Conservation (phyloP, 1,140 invertebrate genomes). For the Tetragonula clypearis region DNA sequence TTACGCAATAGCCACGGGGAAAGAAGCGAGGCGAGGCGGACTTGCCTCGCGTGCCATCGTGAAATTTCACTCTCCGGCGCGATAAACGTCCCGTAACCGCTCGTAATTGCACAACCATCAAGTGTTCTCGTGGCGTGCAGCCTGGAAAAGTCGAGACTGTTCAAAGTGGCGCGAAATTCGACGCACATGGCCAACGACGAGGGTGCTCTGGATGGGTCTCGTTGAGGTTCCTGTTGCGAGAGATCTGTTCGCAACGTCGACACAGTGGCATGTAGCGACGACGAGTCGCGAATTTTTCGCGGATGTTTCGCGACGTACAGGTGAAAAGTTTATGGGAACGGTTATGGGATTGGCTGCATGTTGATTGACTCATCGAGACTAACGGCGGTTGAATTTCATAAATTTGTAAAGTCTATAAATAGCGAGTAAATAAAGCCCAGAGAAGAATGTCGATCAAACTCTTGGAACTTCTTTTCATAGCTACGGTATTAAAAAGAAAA, state of each 20-base stretch:
- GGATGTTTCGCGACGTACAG: not conserved
- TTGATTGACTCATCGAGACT: no score
- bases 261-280: not conserved
- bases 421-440: no score
- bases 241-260: not conserved
- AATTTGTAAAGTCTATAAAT: no score
- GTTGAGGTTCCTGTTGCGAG: not conserved
- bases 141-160: constrained; percentile 46
- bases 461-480: no score
- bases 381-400: no score
- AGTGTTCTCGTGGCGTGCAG: not conserved
- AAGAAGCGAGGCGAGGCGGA: not conserved
- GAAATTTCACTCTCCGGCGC: constrained; percentile 48
- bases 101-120: constrained; percentile 47
- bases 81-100: constrained; percentile 51
- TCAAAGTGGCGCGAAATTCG: constrained; percentile 48
- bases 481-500: no score
- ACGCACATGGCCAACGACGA: constrained; percentile 23
- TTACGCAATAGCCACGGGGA: constrained; percentile 1
- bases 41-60: constrained; percentile 3
- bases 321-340: not conserved
- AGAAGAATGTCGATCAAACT: no score
- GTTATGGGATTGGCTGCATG: not conserved
- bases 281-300: not conserved
- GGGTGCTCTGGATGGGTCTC: no score